Base-by-base conservation (phyloP, 37 sponge, comb jelly and placozoan genomes). In the Crambe crambe region DNA sequence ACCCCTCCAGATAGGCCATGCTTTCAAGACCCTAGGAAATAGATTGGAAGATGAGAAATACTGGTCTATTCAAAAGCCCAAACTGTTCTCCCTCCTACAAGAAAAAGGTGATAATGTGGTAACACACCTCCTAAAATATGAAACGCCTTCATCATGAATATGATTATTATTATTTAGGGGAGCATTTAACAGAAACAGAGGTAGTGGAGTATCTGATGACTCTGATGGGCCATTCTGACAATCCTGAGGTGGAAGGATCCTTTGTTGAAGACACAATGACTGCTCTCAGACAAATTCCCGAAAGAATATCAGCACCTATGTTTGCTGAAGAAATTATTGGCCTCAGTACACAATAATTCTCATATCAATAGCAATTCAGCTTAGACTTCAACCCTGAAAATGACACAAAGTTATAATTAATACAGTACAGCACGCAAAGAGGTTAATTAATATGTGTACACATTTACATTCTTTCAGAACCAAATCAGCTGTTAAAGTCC, bases 191-290 rank as follows among this genome's bases (percentile, higher is more conserved):
- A 40, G 96, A 96, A 38, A 62, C 86, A 23, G 99, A 98, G 65
- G 54, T 98, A 47, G 92, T 91, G 15, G 99, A 98, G 39, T 79
- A 75, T 58, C 83, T 98, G 68, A 94, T 90, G 84, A 90, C 94
- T 12, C 68, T 98, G 42, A 72, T 98, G 30, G 92, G 92, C 6
- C 60, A 63, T 63, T 70, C 37, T 31, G 77, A 81, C 30, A 85
- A 88, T 37, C 92, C 92, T 65, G 94, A 90, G 25, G 68, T 69
- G 3, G 83, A 80, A 0, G 84, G 69, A 15, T 40, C 66, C 27
- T 79, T 71, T 31, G 47, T 79, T 23, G 69, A 77, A 21, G 88
- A 86, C 36, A 68, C 88, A 15, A 80, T 39, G 0, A 42, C 42
- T 15, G 75, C 73, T n/a, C 73, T 96, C 38, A 61, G 60, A 35